Percentiles rank a stretch among this genome's conserved stretches.
Evolutionary conservation across 2,113 vertebrate genomes (phyloP).

Genomic region (Brachypodius melanocephalos): DNA sequence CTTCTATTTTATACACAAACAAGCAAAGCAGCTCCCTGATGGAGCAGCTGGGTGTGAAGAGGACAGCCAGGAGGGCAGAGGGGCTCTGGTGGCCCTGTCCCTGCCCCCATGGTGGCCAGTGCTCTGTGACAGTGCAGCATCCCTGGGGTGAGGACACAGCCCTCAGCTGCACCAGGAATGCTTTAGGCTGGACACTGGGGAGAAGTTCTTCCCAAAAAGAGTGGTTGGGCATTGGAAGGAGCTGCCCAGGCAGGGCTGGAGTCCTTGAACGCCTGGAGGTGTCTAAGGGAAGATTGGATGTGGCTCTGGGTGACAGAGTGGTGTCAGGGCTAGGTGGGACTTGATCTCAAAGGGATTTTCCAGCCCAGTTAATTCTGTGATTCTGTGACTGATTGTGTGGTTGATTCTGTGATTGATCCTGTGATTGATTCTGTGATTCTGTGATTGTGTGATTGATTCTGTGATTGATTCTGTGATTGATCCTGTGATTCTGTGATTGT

Average conservation of each 20-base stretch:
- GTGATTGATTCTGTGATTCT: neutral
- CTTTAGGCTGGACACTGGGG: neutral
- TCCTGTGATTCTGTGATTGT: neutral
- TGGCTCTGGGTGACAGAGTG: neutral
- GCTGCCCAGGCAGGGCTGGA: neutral
- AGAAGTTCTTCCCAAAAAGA: neutral
- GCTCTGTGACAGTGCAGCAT: accelerated
- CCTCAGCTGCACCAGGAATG: neutral
- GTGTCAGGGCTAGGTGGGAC: neutral
- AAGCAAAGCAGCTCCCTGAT: neutral
- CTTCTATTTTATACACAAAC: neutral
- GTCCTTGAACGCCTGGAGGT: neutral
- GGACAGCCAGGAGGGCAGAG: neutral
- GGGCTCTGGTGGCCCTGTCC: neutral
- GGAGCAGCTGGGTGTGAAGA: neutral
- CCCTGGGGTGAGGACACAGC: neutral
- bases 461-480: neutral
- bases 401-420: neutral
- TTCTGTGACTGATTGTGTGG: neutral
- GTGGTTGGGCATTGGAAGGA: neutral
- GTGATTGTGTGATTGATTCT: neutral
- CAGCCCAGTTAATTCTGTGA: neutral
- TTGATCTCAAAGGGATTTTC: neutral
- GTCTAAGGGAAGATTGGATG: neutral
- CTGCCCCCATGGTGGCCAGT: accelerated